phyloP scores from a whole-genome alignment of 1,140 invertebrate species.

The Drosophila eugracilis region DNA sequence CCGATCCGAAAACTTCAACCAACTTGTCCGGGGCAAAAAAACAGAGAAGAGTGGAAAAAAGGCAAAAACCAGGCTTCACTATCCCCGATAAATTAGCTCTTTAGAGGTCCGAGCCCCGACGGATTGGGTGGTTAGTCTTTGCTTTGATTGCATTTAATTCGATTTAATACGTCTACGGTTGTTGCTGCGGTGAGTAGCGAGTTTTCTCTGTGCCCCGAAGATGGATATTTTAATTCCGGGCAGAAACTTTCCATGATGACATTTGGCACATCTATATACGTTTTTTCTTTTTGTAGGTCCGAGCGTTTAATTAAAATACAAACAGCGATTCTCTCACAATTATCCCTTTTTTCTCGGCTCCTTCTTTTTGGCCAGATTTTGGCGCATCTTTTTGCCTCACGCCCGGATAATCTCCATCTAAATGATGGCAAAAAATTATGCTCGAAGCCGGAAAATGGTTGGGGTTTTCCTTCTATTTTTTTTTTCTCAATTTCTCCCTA shows the following conservation, averaged over 20 bases:
- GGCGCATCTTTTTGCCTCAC: slow-evolving; percentile 19
- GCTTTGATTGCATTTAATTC: slow-evolving; percentile 62
- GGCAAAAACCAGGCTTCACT: slow-evolving; percentile 34
- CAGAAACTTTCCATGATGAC: slow-evolving; percentile 4
- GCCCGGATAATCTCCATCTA: slow-evolving; percentile 62
- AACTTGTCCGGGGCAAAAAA: slow-evolving; percentile 37
- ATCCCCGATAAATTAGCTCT: slow-evolving; percentile 71
- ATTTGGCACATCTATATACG: slow-evolving; percentile 14
- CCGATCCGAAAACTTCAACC: slow-evolving; percentile 34
- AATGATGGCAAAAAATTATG: slow-evolving; percentile 62
- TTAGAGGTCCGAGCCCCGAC: slow-evolving; percentile 21
- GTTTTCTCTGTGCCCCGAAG: background rate
- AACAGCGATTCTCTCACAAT: slow-evolving; percentile 55
- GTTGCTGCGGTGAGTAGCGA: slow-evolving; percentile 3
- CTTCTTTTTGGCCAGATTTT: slow-evolving; percentile 6
- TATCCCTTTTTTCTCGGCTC: slow-evolving; percentile 49
- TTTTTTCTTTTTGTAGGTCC: slow-evolving; percentile 26
- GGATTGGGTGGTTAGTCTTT: slow-evolving; percentile 26
- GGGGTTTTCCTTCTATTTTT: slow-evolving; percentile 27
- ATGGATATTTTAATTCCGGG: slow-evolving; percentile 17
- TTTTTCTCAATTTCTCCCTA: slow-evolving; percentile 16
- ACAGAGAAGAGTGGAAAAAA: background rate
- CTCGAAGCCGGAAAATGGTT: slow-evolving; percentile 19
- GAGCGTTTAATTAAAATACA: slow-evolving; percentile 66
- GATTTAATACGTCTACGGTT: slow-evolving; percentile 29